Conservation (phyloP, 2,888 invertebrate species). For the Aethes cnicana region DNA sequence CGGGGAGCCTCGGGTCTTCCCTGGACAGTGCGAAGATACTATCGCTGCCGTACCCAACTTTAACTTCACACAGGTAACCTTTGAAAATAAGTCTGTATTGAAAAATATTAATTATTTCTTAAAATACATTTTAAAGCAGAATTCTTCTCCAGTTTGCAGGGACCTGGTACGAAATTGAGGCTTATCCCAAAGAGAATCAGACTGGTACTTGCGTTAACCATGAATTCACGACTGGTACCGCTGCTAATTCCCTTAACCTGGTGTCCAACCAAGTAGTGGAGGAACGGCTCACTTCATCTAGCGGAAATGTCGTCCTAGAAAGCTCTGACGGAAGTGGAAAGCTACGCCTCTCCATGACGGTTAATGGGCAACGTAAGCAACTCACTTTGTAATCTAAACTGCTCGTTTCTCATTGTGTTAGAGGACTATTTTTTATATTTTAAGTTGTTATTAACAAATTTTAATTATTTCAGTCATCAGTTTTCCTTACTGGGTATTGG, state of each 20-base stretch:
- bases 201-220: conserved; percentile 45
- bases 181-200: conserved; percentile 73
- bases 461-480: neutral
- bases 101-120: neutral
- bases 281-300: conserved; percentile 31
- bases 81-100: neutral
- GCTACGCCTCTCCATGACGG: conserved; percentile 29
- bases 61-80: conserved; percentile 24
- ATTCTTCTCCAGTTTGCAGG: conserved; percentile 67
- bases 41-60: conserved; percentile 41
- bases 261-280: conserved; percentile 41
- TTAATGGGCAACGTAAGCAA: conserved; percentile 8
- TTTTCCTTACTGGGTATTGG: conserved; percentile 78
- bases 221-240: neutral
- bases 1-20: conserved; percentile 48
- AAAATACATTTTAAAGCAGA: neutral
- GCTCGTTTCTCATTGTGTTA: too few species aligned
- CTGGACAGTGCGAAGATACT: conserved; percentile 49
- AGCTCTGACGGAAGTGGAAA: conserved; percentile 2
- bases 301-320: conserved; percentile 1
- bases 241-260: conserved; percentile 30
- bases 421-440: too few species aligned
- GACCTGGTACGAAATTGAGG: conserved; percentile 79
- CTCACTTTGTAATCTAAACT: too few species aligned
- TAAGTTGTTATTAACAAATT: too few species aligned